Percentiles rank a stretch among this genome's conserved stretches.
phyloP scores from a whole-genome alignment of 2,888 invertebrate species.

The Drosophila pseudotalamancana region DNA sequence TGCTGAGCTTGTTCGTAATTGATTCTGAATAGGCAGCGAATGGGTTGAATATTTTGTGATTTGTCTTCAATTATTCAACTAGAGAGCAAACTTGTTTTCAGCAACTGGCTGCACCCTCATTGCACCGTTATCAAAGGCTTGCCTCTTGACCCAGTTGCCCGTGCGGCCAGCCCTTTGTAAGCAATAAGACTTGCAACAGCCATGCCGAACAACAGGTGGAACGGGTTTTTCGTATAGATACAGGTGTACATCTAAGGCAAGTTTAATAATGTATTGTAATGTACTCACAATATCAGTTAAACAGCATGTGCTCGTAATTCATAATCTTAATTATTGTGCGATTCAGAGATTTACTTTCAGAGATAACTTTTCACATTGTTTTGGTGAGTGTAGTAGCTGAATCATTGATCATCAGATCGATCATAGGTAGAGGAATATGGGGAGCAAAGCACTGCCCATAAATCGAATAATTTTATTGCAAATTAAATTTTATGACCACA shows the following conservation, averaged over 20 bases:
- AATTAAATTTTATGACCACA: conserved; percentile 55
- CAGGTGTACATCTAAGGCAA: not conserved
- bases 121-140: conserved; percentile 31
- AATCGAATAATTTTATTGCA: conserved; percentile 64
- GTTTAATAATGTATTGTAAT: conserved; percentile 15
- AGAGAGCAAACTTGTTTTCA: conserved; percentile 42
- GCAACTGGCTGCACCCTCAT: conserved; percentile 30
- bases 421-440: conserved; percentile 21
- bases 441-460: conserved; percentile 38
- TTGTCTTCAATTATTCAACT: conserved; percentile 60
- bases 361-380: conserved; percentile 9
- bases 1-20: conserved; percentile 41
- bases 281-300: conserved; percentile 26
- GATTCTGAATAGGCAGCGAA: conserved; percentile 44
- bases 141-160: conserved; percentile 40
- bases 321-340: conserved; percentile 7
- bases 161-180: conserved; percentile 36
- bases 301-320: not conserved
- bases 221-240: conserved; percentile 40
- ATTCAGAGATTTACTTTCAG: conserved; percentile 13
- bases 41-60: conserved; percentile 36
- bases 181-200: conserved; percentile 16
- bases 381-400: conserved; percentile 11
- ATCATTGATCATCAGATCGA: conserved; percentile 35
- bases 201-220: conserved; percentile 46